Evolutionary conservation across 2,888 invertebrate genomes (phyloP), one percentile per base, ranked within the genome.

Genomic region (Ganaspis brasiliensis): DNA sequence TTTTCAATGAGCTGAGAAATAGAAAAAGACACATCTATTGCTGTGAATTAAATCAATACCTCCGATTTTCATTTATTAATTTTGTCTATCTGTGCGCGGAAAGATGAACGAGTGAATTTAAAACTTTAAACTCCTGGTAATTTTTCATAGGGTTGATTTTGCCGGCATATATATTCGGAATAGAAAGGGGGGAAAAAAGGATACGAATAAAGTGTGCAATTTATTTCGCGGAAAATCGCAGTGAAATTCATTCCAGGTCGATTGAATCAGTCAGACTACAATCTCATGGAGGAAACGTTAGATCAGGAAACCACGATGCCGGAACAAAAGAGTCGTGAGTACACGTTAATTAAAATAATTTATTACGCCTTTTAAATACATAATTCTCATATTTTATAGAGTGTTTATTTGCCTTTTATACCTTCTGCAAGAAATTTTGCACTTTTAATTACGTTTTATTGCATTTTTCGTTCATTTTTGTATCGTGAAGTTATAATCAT

Each of bases 151-250:
- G 49, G 74, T 56, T 63, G 55, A 67, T 73, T 80, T 78, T 75
- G 73, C 77, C 74, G 76, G 74, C 78, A 78, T 80, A 76, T 76
- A 76, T 70, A 79, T 76, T 72, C 72, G 61, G 37, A 79, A 81
- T 79, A 79, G 79, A 76, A 55, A 79, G 76, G 73, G 21, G 31
- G 8, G 40, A 74, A 76, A 77, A 57, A 35, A 24, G 21, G 72
- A 26, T 21, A 57, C 45, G 63, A 56, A 79, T 73, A 80, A 81
- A 72, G 57, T 45, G 74, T 78, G 75, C 16, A 70, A 78, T 76
- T 84, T 83, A 82, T 85, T 84, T 82, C 75, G n/a, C 73, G 73
- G 77, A 45, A 67, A 67, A 67, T 67, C 26, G 19, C 45, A 10
- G 67, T 49, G 26, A 67, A 67, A 67, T 67, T 67, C 67, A 24